phyloP scores from a whole-genome alignment of 1,140 invertebrate genomes.

The Bathynomus jamesi region DNA sequence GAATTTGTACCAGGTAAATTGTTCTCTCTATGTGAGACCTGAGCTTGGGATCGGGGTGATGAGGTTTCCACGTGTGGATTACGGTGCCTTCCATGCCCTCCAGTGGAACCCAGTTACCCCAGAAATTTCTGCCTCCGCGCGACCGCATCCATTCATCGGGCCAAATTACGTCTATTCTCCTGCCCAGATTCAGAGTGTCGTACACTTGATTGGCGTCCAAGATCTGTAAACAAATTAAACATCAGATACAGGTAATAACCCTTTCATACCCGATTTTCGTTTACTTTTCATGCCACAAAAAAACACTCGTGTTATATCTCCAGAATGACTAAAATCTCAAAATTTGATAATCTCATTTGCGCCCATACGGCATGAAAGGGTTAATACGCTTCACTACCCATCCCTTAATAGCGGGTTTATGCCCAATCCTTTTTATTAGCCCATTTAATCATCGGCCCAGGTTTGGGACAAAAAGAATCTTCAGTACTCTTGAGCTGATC shows the following conservation, averaged over 20 bases:
- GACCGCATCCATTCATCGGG: constrained; percentile 77
- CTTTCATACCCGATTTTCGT: too few relatives aligned
- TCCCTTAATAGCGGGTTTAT: background rate
- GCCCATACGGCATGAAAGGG: too few relatives aligned
- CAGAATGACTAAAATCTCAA: too few relatives aligned
- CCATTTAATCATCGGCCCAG: background rate
- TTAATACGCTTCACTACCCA: too few relatives aligned
- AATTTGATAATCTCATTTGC: too few relatives aligned
- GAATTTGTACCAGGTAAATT: constrained; percentile 83
- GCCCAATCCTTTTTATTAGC: background rate
- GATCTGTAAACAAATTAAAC: constrained; percentile 49
- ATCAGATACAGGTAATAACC: too few relatives aligned
- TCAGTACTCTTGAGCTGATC: too few relatives aligned
- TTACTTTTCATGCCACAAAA: too few relatives aligned
- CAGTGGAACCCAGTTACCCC: constrained; percentile 81
- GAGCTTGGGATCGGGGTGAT: constrained; percentile 71
- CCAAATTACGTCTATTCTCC: constrained; percentile 84
- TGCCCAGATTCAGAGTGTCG: constrained; percentile 79
- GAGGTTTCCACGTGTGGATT: constrained; percentile 84
- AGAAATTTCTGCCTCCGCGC: constrained; percentile 71
- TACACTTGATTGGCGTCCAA: constrained; percentile 70
- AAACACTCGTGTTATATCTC: too few relatives aligned
- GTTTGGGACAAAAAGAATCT: background rate
- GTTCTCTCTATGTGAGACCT: constrained; percentile 83
- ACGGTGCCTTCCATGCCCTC: constrained; percentile 82